Base-by-base conservation (phyloP, 92 coral and sea anemone species). In the Anthopleura xanthogrammica region DNA sequence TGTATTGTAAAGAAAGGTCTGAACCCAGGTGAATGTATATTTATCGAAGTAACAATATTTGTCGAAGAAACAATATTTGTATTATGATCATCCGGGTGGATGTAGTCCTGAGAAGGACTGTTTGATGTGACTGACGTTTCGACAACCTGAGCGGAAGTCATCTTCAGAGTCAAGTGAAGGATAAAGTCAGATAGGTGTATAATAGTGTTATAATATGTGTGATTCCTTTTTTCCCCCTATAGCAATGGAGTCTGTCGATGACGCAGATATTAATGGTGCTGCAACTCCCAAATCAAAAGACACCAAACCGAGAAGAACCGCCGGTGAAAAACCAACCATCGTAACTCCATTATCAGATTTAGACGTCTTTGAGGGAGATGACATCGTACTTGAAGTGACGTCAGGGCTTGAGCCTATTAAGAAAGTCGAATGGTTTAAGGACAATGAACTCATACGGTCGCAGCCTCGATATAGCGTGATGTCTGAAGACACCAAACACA, bases 351-450 rank as follows among this genome's bases (percentile, higher is more conserved):
- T 97, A 77, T 88, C 87, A 43, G 85, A 94, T 62, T 43, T 94
- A n/a, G 95, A 92, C 80, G 92, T 92, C 77, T 86, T 89, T 12
- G 92, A 88, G 85, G 99, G 99, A 76, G 97, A 90, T n/a, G 88
- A 91, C 64, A 88, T 87, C 14, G 29, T 77, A 52, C 81, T 82
- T 42, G 80, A 91, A 79, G 91, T 94, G 77, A 85, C 79, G 5
- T 91, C 98, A 12, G 98, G 98, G 17, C 93, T 90, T 4, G 95
- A 94, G 60, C 77, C 85, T 40, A 85, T 94, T 56, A 90, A 88
- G 73, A 90, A 97, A 62, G 91, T 94, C 12, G 99, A 97, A 83
- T 97, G 99, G 99, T 97, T 94, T 85, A 97, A 97, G 80, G 97
- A 94, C 64, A 95, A 97, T 60, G 96, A 94, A 65, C 83, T 97